A percentile compares a stretch with the other conserved stretches of the same genome.
phyloP scores from a whole-genome alignment of 2,797 vertebrate species.

The Orientallactaga sibirica region DNA sequence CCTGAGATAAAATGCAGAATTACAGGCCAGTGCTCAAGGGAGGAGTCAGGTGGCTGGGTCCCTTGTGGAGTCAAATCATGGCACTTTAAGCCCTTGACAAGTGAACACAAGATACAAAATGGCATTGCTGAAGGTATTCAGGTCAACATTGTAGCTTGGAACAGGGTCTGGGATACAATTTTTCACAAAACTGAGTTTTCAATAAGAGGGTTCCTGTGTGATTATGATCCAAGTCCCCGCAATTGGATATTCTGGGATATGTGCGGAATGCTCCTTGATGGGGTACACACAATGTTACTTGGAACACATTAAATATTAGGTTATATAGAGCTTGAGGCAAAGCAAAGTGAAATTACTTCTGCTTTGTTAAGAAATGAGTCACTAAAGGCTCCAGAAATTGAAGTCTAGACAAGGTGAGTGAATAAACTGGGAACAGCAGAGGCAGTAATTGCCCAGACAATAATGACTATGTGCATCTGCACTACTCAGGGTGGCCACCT shows the following conservation, averaged over 20 bases:
- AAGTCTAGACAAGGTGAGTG: slow-evolving; percentile 56
- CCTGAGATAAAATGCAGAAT: not conserved
- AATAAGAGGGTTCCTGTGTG: not conserved
- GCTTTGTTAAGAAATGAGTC: slow-evolving; percentile 69
- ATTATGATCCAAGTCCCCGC: slow-evolving; percentile 29
- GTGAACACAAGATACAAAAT: slow-evolving; percentile 10
- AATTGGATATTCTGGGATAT: not conserved
- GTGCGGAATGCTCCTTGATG: not conserved
- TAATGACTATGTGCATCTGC: too few species aligned
- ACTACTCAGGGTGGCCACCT: not conserved
- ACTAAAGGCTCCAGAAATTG: slow-evolving; percentile 66
- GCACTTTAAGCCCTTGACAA: not conserved
- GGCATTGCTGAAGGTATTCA: not conserved
- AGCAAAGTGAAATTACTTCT: slow-evolving; percentile 69
- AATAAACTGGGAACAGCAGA: not conserved
- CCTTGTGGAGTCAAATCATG: not conserved
- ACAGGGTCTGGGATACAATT: not conserved
- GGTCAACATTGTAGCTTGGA: not conserved
- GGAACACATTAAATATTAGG: slow-evolving; percentile 65
- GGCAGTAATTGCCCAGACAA: not conserved
- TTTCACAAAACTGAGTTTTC: not conserved
- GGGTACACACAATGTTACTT: slow-evolving; percentile 5
- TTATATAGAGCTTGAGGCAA: slow-evolving; percentile 60
- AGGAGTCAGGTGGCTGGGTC: too few species aligned
- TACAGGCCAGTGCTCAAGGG: not conserved